phyloP scores from a whole-genome alignment of 2,888 invertebrate genomes.

The Eilema caniola region DNA sequence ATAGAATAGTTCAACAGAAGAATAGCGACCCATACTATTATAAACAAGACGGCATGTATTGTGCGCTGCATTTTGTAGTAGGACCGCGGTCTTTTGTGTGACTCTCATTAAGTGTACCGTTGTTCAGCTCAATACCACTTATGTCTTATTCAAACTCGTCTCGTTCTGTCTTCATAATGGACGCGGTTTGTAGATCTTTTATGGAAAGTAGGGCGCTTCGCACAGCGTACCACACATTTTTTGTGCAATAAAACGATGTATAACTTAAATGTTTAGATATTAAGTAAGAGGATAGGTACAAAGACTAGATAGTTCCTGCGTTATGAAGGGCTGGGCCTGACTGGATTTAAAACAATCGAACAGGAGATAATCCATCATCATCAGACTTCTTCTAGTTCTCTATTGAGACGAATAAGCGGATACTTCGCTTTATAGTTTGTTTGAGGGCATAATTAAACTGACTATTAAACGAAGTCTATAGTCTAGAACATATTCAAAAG shows the following conservation, averaged over 20 bases:
- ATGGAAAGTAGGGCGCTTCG: not conserved
- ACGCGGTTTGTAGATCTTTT: conserved; percentile 1
- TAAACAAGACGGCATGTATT: not conserved
- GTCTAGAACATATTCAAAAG: not conserved
- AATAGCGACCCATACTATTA: not conserved
- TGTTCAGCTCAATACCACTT: conserved; percentile 6
- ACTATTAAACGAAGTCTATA: not conserved
- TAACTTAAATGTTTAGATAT: too few species aligned
- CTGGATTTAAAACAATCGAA: not conserved
- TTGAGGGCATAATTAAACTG: not conserved
- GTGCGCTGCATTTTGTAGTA: not conserved
- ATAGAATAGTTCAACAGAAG: not conserved
- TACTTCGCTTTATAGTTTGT: not conserved
- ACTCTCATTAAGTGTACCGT: not conserved
- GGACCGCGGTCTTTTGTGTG: conserved; percentile 8
- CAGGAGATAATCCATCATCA: not conserved
- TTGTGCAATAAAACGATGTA: not conserved
- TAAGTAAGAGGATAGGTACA: not conserved
- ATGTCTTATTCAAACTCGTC: not conserved
- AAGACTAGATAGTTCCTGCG: not conserved
- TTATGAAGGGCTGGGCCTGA: not conserved
- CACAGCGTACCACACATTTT: too few species aligned
- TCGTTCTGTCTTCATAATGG: not conserved
- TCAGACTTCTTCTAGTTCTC: too few species aligned
- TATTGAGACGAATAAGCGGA: too few species aligned